Conservation (phyloP, 2,113 vertebrate genomes). For the Phyllostomus discolor region DNA sequence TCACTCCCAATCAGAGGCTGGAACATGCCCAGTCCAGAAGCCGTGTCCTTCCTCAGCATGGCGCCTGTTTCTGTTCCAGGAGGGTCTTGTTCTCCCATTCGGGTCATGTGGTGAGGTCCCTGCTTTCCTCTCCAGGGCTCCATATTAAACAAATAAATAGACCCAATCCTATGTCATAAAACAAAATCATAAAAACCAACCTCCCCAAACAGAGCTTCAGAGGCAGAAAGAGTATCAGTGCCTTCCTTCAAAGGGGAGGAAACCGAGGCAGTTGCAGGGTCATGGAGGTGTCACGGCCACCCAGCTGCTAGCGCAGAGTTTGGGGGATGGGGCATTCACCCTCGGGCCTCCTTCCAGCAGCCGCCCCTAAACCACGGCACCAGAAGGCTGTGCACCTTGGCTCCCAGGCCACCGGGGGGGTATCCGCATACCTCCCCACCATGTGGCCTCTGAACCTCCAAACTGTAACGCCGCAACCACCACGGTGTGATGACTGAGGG, state of each 20-base stretch:
- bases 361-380: neutral
- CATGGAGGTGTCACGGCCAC: neutral
- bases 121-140: neutral
- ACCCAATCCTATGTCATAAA: neutral
- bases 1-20: neutral
- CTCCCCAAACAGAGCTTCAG: neutral
- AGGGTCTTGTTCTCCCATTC: neutral
- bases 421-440: neutral
- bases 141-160: neutral
- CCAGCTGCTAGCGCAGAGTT: neutral
- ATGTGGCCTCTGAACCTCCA: neutral
- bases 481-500: neutral
- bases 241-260: neutral
- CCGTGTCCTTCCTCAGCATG: neutral
- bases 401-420: neutral
- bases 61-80: neutral
- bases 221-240: neutral
- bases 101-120: too few relatives aligned
- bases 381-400: neutral
- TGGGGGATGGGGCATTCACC: neutral
- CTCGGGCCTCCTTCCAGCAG: too few relatives aligned
- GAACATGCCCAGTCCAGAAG: neutral
- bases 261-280: neutral
- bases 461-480: neutral
- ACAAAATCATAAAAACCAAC: neutral